A percentile compares a stretch with the other conserved stretches of the same genome.
Evolutionary conservation across 2,797 vertebrate genomes (phyloP).

Genomic region (Parambassis ranga): DNA sequence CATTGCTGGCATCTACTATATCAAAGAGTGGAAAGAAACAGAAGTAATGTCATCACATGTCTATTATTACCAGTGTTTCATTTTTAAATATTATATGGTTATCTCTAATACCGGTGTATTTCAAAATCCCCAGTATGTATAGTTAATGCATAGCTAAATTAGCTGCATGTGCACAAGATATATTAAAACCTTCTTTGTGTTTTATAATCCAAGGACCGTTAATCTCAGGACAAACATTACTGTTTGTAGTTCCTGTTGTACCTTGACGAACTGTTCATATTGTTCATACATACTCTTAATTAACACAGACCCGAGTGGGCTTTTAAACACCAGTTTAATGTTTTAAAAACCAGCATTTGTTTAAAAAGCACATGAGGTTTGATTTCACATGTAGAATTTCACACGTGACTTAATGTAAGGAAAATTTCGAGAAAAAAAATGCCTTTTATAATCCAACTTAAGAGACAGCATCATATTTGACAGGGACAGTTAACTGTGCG

Average conservation of each 20-base stretch:
- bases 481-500: slow-evolving; percentile 47
- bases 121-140: background rate
- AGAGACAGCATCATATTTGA: slow-evolving; percentile 51
- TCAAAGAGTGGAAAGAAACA: too few species aligned
- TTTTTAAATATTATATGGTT: too few species aligned
- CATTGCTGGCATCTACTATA: too few species aligned
- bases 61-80: too few species aligned
- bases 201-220: slow-evolving; percentile 15
- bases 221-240: slow-evolving; percentile 34
- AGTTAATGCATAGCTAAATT: background rate
- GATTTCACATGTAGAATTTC: slow-evolving; percentile 41
- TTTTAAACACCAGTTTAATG: too few species aligned
- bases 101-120: too few species aligned
- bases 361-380: slow-evolving; percentile 47
- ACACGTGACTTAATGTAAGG: slow-evolving; percentile 50
- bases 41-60: too few species aligned
- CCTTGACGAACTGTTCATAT: too few species aligned
- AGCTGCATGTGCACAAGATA: background rate
- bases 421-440: slow-evolving; percentile 35
- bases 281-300: too few species aligned
- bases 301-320: too few species aligned
- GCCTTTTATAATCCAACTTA: slow-evolving; percentile 66
- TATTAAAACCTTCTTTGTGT: slow-evolving; percentile 1
- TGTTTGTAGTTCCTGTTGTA: too few species aligned
- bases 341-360: slow-evolving; percentile 25